A percentile compares a stretch with the other conserved stretches of the same genome.
phyloP scores from a whole-genome alignment of 2,113 vertebrate genomes.

The Bubo scandiacus region DNA sequence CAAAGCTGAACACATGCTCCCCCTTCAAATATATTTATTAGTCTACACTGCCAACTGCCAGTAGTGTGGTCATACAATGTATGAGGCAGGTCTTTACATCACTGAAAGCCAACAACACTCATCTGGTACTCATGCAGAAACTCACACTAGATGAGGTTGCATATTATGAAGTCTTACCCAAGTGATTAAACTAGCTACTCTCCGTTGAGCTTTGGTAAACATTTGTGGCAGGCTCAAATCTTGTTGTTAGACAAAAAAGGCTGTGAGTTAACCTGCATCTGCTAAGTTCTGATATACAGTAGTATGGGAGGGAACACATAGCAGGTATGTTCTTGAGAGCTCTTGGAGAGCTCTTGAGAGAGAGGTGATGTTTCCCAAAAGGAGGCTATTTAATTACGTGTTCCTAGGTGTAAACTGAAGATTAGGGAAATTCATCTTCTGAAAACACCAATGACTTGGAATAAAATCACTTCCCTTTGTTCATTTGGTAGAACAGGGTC shows the following conservation, averaged over 20 bases:
- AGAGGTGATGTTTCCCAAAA: not conserved
- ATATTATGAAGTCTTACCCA: not conserved
- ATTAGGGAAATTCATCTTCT: not conserved
- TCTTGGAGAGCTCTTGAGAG: not conserved
- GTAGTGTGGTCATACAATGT: rapidly evolving
- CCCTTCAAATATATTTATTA: not conserved
- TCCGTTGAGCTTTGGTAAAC: not conserved
- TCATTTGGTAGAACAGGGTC: not conserved
- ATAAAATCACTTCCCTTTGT: not conserved
- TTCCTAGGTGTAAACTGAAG: not conserved
- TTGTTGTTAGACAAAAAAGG: not conserved
- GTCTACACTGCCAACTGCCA: not conserved
- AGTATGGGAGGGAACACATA: not conserved
- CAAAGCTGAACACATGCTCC: not conserved
- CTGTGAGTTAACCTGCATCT: not conserved
- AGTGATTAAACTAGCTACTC: not conserved
- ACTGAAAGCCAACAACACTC: not conserved
- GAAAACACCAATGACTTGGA: not conserved
- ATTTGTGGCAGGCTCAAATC: not conserved
- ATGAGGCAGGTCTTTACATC: not conserved
- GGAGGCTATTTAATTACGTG: not conserved
- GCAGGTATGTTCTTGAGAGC: not conserved
- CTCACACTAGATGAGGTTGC: not conserved
- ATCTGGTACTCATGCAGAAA: not conserved
- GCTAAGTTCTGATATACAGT: not conserved